Base-by-base conservation (phyloP, 2,888 invertebrate genomes). In the Hydroisotoma schaefferi region DNA sequence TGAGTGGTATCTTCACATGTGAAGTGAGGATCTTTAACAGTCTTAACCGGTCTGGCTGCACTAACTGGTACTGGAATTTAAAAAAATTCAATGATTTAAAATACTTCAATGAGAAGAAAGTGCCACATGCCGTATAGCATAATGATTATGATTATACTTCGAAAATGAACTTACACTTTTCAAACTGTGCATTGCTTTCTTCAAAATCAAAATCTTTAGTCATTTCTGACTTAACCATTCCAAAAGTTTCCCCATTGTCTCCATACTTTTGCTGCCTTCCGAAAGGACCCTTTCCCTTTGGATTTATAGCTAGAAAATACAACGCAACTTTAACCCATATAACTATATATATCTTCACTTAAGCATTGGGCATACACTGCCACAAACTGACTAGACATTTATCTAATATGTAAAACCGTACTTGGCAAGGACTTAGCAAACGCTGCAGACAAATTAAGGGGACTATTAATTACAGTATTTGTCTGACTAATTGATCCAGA, bases 181-280 rank as follows among this genome's bases (percentile, higher is more conserved):
- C 67, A 57, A 71, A 71, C 28, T 67, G 67, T n/a, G 69, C 67
- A 44, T 67, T 61, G 52, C 63, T 69, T 26, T 46, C 62, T 59
- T 71, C 69, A 59, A 71, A 71, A 40, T 71, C 65, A 43, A 69
- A 71, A 12, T 71, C 71, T 2, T 57, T 44, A 1, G 65, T 29
- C 61, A 65, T 64, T 51, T 69, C 69, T 47, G 66, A 66, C 10
- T 59, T 67, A 10, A 40, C 59, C 38, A 69, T 69, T 57, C 67
- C 71, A 61, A 71, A 71, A 1, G 71, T 65, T 23, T 69, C 67
- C 6, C 63, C 63, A 20, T 60, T 63, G 10, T 61, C 60, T 20
- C 43, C 27, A 38, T 53, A 25, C 25, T 22, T 48, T n/a, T n/a
- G n/a, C 29, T 44, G 47, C 4, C 27, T 44, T 6, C 28, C 28